These are phyloP conservation scores for Sepiola atlantica DNA, from an alignment of 2,888 invertebrate species.

Conservation along the genomic window DNA sequence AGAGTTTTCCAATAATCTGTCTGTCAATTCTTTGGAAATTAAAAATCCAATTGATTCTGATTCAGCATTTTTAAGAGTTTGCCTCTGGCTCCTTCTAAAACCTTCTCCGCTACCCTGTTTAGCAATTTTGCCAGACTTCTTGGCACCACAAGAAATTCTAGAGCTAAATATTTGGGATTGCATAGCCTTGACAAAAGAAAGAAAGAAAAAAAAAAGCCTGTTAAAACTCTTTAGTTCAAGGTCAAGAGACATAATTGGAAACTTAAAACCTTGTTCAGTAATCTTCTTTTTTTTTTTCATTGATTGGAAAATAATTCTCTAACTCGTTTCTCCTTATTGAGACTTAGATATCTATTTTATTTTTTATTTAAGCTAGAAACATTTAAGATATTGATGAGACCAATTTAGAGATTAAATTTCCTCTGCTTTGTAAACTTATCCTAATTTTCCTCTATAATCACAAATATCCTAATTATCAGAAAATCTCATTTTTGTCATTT, in stretches of 20 bases:
- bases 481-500: neutral
- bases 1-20: too few species aligned
- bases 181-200: too few species aligned
- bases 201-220: neutral
- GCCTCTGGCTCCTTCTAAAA: too few species aligned
- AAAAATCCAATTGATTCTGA: too few species aligned
- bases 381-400: neutral
- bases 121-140: too few species aligned
- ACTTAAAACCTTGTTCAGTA: neutral
- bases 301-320: neutral
- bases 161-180: too few species aligned
- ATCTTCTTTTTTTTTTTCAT: neutral
- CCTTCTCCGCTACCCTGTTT: too few species aligned
- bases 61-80: too few species aligned
- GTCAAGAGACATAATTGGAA: neutral
- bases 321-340: neutral
- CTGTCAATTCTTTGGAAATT: too few species aligned
- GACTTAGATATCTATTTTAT: neutral
- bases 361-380: neutral
- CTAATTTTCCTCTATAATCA: neutral
- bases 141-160: too few species aligned
- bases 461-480: neutral
- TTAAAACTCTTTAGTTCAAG: neutral
- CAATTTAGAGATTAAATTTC: neutral
- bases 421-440: neutral